Conservation (phyloP, 2,113 vertebrate species). For the Microtus ochrogaster region DNA sequence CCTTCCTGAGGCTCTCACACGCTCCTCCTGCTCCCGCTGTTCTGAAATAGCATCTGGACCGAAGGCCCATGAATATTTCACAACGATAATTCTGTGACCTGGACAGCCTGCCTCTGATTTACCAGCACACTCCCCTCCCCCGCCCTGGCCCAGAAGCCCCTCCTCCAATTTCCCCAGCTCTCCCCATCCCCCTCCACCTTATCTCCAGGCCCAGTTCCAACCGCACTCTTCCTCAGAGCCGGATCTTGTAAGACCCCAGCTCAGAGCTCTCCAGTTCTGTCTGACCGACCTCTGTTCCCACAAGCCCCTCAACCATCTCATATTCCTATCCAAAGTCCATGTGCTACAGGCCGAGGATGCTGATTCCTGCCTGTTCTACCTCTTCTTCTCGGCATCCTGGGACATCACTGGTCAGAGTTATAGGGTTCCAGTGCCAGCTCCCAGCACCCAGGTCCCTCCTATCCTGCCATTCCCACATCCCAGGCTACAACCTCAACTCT, state of each 20-base stretch:
- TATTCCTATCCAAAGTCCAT: neutral
- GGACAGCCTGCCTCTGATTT: slow-evolving; percentile 82
- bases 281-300: neutral
- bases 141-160: slow-evolving; percentile 28
- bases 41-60: slow-evolving; percentile 81
- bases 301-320: neutral
- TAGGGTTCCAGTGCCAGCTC: neutral
- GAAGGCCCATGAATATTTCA: slow-evolving; percentile 87
- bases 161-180: slow-evolving; percentile 17
- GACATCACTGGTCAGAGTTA: neutral
- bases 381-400: neutral
- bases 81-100: slow-evolving; percentile 85
- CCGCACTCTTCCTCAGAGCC: neutral
- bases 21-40: slow-evolving; percentile 65
- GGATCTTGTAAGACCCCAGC: neutral
- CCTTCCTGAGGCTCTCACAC: slow-evolving; percentile 75
- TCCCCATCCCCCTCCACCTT: neutral
- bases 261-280: neutral
- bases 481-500: neutral
- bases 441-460: neutral
- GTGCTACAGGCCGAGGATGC: neutral
- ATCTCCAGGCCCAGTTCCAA: too few relatives aligned
- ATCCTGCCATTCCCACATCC: neutral
- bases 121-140: slow-evolving; percentile 64
- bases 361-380: accelerated